A percentile compares a stretch with the other conserved stretches of the same genome.
These are phyloP conservation scores for Ancistrus triradiatus DNA, from an alignment of 2,113 vertebrate genomes.

Conservation along the genomic window DNA sequence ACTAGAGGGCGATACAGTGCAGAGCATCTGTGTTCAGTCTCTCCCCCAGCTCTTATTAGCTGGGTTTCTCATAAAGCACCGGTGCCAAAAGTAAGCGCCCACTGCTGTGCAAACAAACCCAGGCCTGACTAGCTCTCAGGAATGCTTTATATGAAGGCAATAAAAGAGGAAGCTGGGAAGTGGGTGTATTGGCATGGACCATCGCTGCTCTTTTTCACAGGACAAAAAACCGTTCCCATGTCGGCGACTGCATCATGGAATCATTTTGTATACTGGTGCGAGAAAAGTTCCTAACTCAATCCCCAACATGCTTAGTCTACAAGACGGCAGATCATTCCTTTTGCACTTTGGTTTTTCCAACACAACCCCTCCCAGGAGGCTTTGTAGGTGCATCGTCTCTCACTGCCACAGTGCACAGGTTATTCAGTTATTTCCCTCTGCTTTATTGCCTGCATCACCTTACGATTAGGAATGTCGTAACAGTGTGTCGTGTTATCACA, in stretches of 20 bases:
- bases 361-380: constrained; percentile 21
- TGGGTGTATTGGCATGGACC: constrained; percentile 64
- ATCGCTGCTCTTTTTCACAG: constrained; percentile 54
- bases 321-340: constrained; percentile 54
- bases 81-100: constrained; percentile 67
- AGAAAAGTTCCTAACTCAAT: constrained; percentile 53
- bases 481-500: neutral
- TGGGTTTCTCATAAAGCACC: constrained; percentile 62
- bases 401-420: constrained; percentile 9
- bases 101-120: constrained; percentile 72
- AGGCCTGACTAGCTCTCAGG: constrained; percentile 69
- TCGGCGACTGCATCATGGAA: constrained; percentile 61
- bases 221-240: constrained; percentile 69
- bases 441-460: neutral
- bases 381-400: neutral
- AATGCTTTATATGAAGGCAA: constrained; percentile 74
- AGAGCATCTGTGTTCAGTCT: constrained; percentile 62
- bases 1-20: constrained; percentile 61
- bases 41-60: constrained; percentile 66
- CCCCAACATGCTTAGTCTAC: constrained; percentile 57
- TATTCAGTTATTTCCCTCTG: too few relatives aligned
- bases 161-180: constrained; percentile 64
- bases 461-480: too few relatives aligned
- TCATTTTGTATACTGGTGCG: constrained; percentile 49
- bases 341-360: constrained; percentile 9